Conservation (phyloP, 2,113 vertebrate species). For the Sterrhoptilus dennistouni region DNA sequence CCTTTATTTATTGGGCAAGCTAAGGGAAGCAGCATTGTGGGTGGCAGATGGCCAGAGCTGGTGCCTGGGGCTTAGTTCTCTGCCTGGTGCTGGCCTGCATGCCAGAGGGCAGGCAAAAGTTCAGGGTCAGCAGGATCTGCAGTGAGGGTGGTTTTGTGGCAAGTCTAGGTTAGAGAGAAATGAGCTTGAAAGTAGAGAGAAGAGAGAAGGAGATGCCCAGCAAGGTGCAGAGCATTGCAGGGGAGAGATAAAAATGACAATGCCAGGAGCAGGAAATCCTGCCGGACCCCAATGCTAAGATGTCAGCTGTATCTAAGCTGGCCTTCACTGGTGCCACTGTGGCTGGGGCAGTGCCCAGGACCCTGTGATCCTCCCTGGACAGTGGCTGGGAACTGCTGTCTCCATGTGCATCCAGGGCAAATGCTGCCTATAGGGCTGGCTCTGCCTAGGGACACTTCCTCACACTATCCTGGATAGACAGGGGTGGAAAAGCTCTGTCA, state of each 20-base stretch:
- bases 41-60: not conserved
- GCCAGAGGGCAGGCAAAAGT: not conserved
- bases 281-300: not conserved
- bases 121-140: not conserved
- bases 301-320: not conserved
- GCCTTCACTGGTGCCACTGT: not conserved
- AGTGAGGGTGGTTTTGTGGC: not conserved
- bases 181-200: not conserved
- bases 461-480: not conserved
- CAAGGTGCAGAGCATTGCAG: not conserved
- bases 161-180: not conserved
- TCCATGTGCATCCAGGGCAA: not conserved
- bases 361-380: not conserved
- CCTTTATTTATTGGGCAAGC: not conserved
- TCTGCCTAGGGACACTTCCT: not conserved
- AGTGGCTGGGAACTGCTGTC: not conserved
- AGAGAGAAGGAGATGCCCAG: not conserved
- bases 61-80: not conserved
- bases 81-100: not conserved
- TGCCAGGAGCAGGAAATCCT: not conserved
- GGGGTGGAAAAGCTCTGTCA: not conserved
- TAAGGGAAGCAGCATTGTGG: not conserved
- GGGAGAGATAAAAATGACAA: not conserved
- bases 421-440: not conserved
- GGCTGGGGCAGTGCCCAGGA: not conserved